Conservation (phyloP, 2,888 invertebrate genomes). For the Oxytorus armatus region DNA sequence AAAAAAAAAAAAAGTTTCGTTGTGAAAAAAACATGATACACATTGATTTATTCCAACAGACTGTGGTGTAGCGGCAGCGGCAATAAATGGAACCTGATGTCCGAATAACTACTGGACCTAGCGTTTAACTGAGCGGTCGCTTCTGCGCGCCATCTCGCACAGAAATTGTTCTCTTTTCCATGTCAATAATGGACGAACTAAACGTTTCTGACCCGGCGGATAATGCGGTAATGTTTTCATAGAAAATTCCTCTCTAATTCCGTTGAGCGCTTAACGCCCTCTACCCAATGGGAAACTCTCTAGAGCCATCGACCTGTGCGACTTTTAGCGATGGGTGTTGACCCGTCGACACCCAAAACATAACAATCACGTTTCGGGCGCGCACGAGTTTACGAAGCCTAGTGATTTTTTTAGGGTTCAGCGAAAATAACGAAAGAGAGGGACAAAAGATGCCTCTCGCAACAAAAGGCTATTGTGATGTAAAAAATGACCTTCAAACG, state of each 20-base stretch:
- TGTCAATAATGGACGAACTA: not conserved
- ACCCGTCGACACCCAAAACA: not conserved
- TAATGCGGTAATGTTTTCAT: not conserved
- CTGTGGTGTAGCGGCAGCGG: conserved; percentile 4
- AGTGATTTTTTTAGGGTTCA: not conserved
- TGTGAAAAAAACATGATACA: too few relatives aligned
- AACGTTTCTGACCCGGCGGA: not conserved
- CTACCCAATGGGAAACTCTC: too few relatives aligned
- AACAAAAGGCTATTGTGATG: conserved; percentile 40
- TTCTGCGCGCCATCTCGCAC: conserved; percentile 43
- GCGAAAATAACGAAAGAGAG: not conserved
- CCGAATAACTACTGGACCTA: conserved; percentile 37
- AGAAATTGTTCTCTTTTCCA: conserved; percentile 14
- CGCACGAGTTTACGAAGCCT: not conserved
- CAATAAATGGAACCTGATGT: conserved; percentile 37
- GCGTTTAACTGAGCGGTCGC: conserved; percentile 36
- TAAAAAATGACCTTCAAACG: conserved; percentile 39
- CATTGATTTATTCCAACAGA: too few relatives aligned
- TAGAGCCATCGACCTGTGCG: not conserved
- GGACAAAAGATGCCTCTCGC: not conserved
- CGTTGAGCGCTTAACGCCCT: too few relatives aligned
- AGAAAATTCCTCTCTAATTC: not conserved
- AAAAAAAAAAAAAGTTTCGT: too few relatives aligned
- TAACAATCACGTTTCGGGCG: not conserved
- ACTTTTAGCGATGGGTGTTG: not conserved